Evolutionary conservation across 2,888 invertebrate genomes (phyloP), one percentile per base, ranked within the genome.

Genomic region (Agonum fuliginosum): DNA sequence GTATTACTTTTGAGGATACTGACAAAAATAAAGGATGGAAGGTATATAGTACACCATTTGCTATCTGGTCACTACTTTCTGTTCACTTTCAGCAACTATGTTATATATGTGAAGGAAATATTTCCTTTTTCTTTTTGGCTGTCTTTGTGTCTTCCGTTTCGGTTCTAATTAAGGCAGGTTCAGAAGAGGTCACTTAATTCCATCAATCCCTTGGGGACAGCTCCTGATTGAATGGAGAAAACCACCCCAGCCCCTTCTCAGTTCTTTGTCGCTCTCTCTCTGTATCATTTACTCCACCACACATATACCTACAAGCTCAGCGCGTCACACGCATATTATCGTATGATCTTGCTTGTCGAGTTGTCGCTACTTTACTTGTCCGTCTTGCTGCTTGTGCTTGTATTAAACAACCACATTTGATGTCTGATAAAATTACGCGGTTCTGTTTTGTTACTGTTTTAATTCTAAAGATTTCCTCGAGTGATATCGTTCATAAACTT

Each of bases 121-220:
- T 77, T 70, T 77, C 77, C 54, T 69, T 77, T 30, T 77, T 70
- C 70, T 77, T 77, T 75, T 75, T 67, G 48, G 34, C 22, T 54
- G 70, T 54, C 70, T 70, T 70, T 77, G 77, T 77, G 77, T 77
- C 77, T 54, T 77, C 58, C 54, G 54, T 77, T 77, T 27, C 70
- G 51, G 77, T 77, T 77, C 77, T 77, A 77, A 77, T 77, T 77
- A 77, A 77, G 70, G 70, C 70, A 77, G 34, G 77, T 77, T 77
- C 77, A 77, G 69, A 83, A 83, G 83, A 84, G 84, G 84, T 85
- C 84, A 84, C 84, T 84, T 84, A 84, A 85, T 85, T 84, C 83
- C 83, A 82, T 81, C 82, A 79, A 82, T 83, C 84, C 84, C 84
- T 82, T 77, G 80, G 84, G 85, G 84, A 84, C 82, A 81, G 81